Evolutionary conservation across 2,113 vertebrate genomes (phyloP), one percentile per base, ranked within the genome.

Genomic region (Puffinus mauretanicus): DNA sequence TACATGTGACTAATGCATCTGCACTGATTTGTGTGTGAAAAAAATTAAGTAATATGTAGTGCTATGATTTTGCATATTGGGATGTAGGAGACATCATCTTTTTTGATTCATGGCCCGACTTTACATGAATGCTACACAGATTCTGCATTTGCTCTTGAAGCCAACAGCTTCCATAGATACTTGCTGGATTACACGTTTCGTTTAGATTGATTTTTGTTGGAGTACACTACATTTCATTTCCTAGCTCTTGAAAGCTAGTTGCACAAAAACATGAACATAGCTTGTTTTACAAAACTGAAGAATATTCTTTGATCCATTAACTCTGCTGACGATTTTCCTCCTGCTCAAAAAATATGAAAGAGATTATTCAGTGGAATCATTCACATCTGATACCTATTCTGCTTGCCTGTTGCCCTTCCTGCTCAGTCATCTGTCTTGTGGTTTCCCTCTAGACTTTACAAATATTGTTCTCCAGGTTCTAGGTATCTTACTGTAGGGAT

Each of bases 181-280:
- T 66, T 86, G 32, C 26, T 84, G 86, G 65, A 72, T 89, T 49
- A 67, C 51, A 10, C 0, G 0, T 69, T 46, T 19, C 15, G 26
- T 62, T 91, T 64, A 0, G 0, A 15, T 82, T 75, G 57, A 11
- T 77, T 75, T 75, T 90, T 67, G 42, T 54, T 52, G 71, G 78
- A 49, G 30, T 88, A 97, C 97, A 97, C 98, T 98, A 97, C 97
- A 89, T 44, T 91, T 95, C 34, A 57, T 49, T 91, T 88, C 86
- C 62, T 92, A 72, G 70, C 52, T 94, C 83, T 77, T 87, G 54
- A 84, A 94, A 83, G 82, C 79, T 93, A 65, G 58, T 44, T 94
- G 57, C 81, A 92, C 47, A 71, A 64, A 78, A 93, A 52, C 62
- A 93, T 21, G 30, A 71, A 75, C 66, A 72, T 67, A 81, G 46